Evolutionary conservation across 2,797 vertebrate genomes (phyloP).

Genomic region (Perodicticus potto): DNA sequence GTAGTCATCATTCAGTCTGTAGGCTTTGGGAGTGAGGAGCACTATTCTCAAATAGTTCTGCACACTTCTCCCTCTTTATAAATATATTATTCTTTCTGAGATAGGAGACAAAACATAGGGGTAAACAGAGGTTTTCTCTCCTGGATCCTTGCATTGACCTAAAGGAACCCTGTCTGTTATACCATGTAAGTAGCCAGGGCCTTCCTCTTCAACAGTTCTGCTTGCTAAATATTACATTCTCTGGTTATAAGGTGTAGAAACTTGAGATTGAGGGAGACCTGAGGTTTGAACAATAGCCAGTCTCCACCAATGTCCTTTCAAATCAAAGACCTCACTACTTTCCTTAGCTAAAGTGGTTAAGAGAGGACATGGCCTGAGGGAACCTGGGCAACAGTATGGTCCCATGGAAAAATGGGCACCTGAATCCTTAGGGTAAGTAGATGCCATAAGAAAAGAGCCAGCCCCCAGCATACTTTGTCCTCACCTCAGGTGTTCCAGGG

Average conservation of each 20-base stretch:
- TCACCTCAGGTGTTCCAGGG: constrained; percentile 79
- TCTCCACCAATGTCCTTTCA: constrained; percentile 26
- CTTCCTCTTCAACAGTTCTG: not conserved
- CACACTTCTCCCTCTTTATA: not conserved
- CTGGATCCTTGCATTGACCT: constrained; percentile 12
- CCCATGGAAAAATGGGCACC: not conserved
- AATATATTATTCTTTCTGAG: constrained; percentile 20
- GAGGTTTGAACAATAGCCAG: not conserved
- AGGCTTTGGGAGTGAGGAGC: not conserved
- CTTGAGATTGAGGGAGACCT: constrained; percentile 35
- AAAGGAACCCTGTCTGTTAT: not conserved
- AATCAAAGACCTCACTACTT: not conserved
- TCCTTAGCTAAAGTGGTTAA: constrained; percentile 27
- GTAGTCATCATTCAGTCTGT: not conserved
- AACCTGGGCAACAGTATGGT: not conserved
- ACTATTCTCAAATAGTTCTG: constrained; percentile 45
- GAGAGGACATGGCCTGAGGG: not conserved
- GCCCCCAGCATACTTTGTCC: not conserved
- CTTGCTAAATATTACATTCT: not conserved
- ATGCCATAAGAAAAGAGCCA: not conserved
- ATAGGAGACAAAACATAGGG: not conserved
- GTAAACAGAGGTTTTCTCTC: constrained; percentile 11
- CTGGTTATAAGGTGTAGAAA: not conserved
- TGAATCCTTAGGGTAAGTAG: constrained; percentile 10
- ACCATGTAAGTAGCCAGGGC: not conserved